A percentile compares a stretch with the other conserved stretches of the same genome.
phyloP scores from a whole-genome alignment of 2,797 vertebrate genomes.

The Rhynchonycteris naso region DNA sequence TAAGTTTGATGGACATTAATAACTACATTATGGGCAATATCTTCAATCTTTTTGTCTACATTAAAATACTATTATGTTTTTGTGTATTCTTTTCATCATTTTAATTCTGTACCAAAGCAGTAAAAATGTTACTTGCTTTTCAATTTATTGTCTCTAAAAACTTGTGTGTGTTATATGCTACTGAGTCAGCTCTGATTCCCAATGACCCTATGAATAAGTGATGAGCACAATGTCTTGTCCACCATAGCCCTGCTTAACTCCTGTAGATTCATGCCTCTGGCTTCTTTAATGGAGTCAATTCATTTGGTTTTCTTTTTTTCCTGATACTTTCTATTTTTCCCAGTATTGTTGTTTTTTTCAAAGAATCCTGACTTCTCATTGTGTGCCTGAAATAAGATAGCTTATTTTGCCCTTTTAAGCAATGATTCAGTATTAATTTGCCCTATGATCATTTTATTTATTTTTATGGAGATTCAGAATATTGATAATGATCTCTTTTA shows the following conservation, averaged over 20 bases:
- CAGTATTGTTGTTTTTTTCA: neutral
- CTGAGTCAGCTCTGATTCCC: neutral
- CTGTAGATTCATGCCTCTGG: neutral
- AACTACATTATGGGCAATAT: conserved; percentile 18
- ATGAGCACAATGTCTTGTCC: too few relatives aligned
- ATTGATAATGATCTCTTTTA: neutral
- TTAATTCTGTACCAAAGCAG: conserved; percentile 79
- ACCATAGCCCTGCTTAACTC: too few relatives aligned
- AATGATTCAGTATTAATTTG: neutral
- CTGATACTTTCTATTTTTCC: neutral
- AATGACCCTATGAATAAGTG: neutral
- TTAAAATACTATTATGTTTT: conserved; percentile 58
- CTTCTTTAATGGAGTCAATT: neutral
- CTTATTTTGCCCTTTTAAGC: neutral
- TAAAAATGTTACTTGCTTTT: conserved; percentile 78
- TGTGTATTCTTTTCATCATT: conserved; percentile 42
- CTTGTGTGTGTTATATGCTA: neutral
- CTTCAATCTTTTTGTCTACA: conserved; percentile 58
- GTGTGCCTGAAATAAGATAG: neutral
- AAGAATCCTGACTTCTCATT: neutral
- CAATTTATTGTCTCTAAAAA: conserved; percentile 80
- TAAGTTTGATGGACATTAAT: neutral
- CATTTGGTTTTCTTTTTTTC: neutral
- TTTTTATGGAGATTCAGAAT: neutral
- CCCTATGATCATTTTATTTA: neutral